Evolutionary conservation across 2,113 vertebrate species (phyloP).

Genomic region (Anarrhichthys ocellatus): DNA sequence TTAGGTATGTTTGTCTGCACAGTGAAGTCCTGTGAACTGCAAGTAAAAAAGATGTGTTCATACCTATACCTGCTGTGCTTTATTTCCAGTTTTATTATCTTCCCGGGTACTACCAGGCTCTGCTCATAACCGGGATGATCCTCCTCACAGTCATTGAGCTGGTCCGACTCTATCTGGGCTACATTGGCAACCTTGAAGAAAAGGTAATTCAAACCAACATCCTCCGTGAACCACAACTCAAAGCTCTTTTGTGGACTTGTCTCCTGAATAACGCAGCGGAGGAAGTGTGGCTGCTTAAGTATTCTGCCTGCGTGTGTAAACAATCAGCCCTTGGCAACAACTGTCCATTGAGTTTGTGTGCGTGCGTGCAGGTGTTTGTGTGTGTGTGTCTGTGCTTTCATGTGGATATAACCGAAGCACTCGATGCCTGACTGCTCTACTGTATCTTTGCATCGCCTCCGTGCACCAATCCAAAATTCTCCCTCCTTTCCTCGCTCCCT

Average conservation of each 20-base stretch:
- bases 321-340: conserved; percentile 19
- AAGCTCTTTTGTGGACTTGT: conserved; percentile 9
- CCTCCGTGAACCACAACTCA: neutral
- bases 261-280: conserved; percentile 10
- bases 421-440: conserved; percentile 31
- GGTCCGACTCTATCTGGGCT: conserved; percentile 87
- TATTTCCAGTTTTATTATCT: conserved; percentile 83
- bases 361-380: conserved; percentile 17
- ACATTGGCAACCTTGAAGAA: conserved; percentile 88
- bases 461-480: conserved; percentile 11
- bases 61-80: neutral
- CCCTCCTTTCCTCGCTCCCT: neutral
- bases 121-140: conserved; percentile 83
- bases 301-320: conserved; percentile 25
- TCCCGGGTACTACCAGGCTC: conserved; percentile 86
- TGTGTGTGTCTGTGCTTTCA: conserved; percentile 29
- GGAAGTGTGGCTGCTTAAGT: conserved; percentile 29
- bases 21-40: neutral
- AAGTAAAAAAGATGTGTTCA: neutral
- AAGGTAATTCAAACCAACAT: conserved; percentile 80
- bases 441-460: conserved; percentile 44
- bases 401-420: conserved; percentile 19
- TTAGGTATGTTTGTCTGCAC: neutral
- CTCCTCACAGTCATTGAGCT: conserved; percentile 82
- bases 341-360: conserved; percentile 17